A percentile compares a stretch with the other conserved stretches of the same genome.
Conservation (phyloP, 2,797 vertebrate genomes). For the Pseudochirops cupreus region DNA sequence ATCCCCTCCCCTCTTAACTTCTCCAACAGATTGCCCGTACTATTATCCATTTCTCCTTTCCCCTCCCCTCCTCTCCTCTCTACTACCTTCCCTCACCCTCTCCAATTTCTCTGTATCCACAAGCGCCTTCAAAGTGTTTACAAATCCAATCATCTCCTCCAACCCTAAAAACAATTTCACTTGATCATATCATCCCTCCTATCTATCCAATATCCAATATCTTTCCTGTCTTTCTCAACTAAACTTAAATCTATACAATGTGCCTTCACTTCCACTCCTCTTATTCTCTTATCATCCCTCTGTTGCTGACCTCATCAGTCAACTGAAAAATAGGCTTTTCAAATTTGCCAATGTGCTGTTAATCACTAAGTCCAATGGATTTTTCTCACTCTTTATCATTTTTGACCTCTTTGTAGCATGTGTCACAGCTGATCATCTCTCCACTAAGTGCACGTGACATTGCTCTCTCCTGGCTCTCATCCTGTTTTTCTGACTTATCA, state of each 20-base stretch:
- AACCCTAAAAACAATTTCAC: not conserved
- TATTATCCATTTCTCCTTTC: no score
- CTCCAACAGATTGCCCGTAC: no score
- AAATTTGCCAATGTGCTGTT: not conserved
- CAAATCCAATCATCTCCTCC: not conserved
- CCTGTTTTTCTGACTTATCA: not conserved
- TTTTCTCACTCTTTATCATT: not conserved
- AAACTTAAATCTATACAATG: not conserved
- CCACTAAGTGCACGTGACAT: not conserved
- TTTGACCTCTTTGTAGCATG: not conserved
- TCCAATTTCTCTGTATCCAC: not conserved
- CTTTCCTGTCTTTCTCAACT: not conserved
- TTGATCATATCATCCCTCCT: not conserved
- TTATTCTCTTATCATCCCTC: not conserved
- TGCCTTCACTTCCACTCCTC: not conserved
- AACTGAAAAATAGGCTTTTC: not conserved
- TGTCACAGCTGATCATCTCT: not conserved
- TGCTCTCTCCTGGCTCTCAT: not conserved
- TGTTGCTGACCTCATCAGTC: no score
- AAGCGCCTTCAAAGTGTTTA: no score
- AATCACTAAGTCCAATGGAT: not conserved
- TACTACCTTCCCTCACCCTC: not conserved
- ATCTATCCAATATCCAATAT: not conserved
- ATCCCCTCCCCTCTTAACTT: not conserved
- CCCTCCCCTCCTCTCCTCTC: accelerated